Conservation (phyloP, 2,888 invertebrate species). For the Sarcophaga rosellei region DNA sequence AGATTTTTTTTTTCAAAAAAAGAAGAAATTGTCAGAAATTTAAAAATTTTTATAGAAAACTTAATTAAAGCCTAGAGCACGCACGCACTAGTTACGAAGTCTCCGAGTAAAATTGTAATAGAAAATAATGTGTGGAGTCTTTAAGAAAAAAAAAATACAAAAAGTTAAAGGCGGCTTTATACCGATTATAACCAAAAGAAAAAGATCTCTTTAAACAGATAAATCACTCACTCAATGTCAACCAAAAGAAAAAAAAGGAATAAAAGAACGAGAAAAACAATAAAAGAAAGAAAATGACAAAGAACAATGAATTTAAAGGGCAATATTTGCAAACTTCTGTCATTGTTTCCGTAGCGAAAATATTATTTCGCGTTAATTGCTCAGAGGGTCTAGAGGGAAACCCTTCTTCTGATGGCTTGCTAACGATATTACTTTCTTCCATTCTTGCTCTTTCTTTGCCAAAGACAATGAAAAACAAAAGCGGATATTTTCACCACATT, state of each 20-base stretch:
- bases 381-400: slow-evolving; percentile 1
- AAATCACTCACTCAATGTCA: slow-evolving; percentile 68
- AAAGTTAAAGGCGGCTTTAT: slow-evolving; percentile 61
- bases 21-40: slow-evolving; percentile 24
- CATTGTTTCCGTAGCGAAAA: slow-evolving; percentile 34
- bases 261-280: no score
- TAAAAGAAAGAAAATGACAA: background rate
- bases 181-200: slow-evolving; percentile 22
- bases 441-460: slow-evolving; percentile 29
- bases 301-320: slow-evolving; percentile 33
- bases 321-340: slow-evolving; percentile 63
- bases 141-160: slow-evolving; percentile 27
- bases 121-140: slow-evolving; percentile 37
- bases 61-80: slow-evolving; percentile 68
- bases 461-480: slow-evolving; percentile 48
- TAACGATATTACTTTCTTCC: slow-evolving; percentile 43
- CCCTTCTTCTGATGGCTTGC: slow-evolving; percentile 47
- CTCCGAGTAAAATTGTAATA: slow-evolving; percentile 19
- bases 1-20: slow-evolving; percentile 39
- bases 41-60: slow-evolving; percentile 54
- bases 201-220: slow-evolving; percentile 57
- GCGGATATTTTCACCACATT: slow-evolving; percentile 64
- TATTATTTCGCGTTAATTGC: slow-evolving; percentile 27
- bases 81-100: slow-evolving; percentile 44
- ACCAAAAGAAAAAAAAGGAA: slow-evolving; percentile 23